Base-by-base conservation (phyloP, 2,888 invertebrate genomes). In the Rhagium mordax region DNA sequence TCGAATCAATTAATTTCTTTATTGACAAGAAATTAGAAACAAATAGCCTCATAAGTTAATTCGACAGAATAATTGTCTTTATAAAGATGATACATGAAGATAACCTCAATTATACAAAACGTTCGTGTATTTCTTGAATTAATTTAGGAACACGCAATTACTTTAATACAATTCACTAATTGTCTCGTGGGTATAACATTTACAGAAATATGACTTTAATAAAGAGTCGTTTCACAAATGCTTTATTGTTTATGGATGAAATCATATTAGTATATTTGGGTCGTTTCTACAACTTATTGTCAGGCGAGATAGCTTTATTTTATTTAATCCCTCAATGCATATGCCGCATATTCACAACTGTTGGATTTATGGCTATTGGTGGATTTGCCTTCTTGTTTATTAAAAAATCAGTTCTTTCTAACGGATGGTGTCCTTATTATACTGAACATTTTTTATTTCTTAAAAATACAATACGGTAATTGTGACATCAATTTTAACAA, bases 91-190 rank as follows among this genome's bases (percentile, higher is more conserved):
- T 53, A 65, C 55, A 66, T 57, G 66, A 66, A 55, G 20, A 33
- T 41, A 21, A 66, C 33, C 53, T 47, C 55, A 66, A 66, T 66
- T 66, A 66, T 33, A 18, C n/a, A 33, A 66, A 24, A 66, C 29
- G n/a, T 57, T 66, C 66, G 53, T 57, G 51, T 57, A 55, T 57
- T 65, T 65, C 47, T 55, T 24, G 55, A 41, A 66, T 66, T 55
- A 66, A 66, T 66, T 29, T 33, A 41, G 47, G n/a, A 41, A 18
- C 66, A 66, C 66, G 66, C 66, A 18, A 66, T 57, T 57, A 41
- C 21, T 57, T 41, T 55, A 66, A 29, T 55, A 15, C 55, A 66
- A 66, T 66, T 41, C 33, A 66, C 21, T 66, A 66, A 66, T 66
- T 47, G 66, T 66, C 53, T 53, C 65, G 29, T 53, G 65, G 53